Evolutionary conservation across 2,888 invertebrate species (phyloP), one percentile per base, ranked within the genome.

Genomic region (Lymantria dispar): DNA sequence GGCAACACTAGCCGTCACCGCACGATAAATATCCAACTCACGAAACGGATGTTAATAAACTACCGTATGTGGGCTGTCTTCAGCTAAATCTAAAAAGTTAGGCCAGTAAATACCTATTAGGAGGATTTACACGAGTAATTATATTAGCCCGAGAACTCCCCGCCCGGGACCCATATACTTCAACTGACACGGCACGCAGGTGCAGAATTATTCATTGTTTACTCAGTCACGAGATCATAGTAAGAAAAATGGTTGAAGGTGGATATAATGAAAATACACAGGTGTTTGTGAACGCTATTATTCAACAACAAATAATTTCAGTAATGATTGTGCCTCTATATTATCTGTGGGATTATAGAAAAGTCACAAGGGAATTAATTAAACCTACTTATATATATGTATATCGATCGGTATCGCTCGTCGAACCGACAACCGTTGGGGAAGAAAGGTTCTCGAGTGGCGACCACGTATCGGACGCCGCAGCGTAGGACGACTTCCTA

Each of bases 101-200:
- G 8, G 33, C 68, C 58, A 63, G 60, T 65, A 64, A 70, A 64
- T 33, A 33, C 33, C 10, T 33, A 33, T 33, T 33, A 33, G 33
- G 33, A 33, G 10, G 33, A 33, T 33, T 33, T 33, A 33, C 33
- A 10, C 33, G 1, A 7, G 33, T 33, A 33, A 33, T 33, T 33
- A 33, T 33, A 33, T 33, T 33, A 33, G 33, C 33, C 10, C 33
- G 33, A 48, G 45, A 33, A 33, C 8, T 33, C 9, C 22, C 22
- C 22, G 22, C 22, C 22, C 22, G 22, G 22, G 22, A 22, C 22
- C 22, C 22, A 22, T 22, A 22, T 22, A 22, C 22, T 33, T 33
- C 10, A 33, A 10, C 9, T 33, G 33, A 33, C 33, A 8, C 33
- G 33, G 10, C 33, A 33, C 33, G 10, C 8, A 33, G 33, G 10